phyloP scores from a whole-genome alignment of 2,888 invertebrate genomes.

The Leptogaster cylindrica region DNA sequence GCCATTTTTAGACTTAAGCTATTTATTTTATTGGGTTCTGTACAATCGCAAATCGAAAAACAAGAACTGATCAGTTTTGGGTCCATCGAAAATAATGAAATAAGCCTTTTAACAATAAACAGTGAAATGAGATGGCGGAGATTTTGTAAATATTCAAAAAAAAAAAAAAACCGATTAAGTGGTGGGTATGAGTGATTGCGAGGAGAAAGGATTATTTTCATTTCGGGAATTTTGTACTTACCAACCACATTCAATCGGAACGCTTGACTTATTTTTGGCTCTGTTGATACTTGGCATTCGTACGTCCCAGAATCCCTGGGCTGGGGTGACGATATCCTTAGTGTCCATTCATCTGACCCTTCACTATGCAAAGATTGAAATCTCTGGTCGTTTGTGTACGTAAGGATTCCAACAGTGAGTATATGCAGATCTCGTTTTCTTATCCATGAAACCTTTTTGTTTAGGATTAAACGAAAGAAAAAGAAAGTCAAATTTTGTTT shows the following conservation, averaged over 20 bases:
- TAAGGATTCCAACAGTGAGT: slow-evolving; percentile 73
- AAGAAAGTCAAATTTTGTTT: not conserved
- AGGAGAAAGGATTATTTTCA: not conserved
- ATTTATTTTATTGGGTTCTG: too few species aligned
- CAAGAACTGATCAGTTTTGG: slow-evolving; percentile 11
- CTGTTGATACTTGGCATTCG: slow-evolving; percentile 78
- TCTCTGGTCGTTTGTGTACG: slow-evolving; percentile 75
- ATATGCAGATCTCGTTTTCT: slow-evolving; percentile 80
- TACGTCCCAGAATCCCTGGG: slow-evolving; percentile 72
- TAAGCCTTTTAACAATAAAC: slow-evolving; percentile 25
- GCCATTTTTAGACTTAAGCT: too few species aligned
- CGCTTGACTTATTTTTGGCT: slow-evolving; percentile 76
- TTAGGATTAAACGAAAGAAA: slow-evolving; percentile 22
- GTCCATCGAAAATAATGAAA: slow-evolving; percentile 28
- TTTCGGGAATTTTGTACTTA: slow-evolving; percentile 61
- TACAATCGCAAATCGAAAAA: slow-evolving; percentile 11
- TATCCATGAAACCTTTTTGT: slow-evolving; percentile 83
- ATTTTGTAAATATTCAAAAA: slow-evolving; percentile 31
- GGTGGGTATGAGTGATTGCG: not conserved
- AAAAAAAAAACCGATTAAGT: slow-evolving; percentile 9
- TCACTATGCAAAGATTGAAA: slow-evolving; percentile 74
- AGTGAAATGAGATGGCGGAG: not conserved
- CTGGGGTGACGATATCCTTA: slow-evolving; percentile 72
- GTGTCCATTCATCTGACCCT: slow-evolving; percentile 74
- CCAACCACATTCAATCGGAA: slow-evolving; percentile 74